Evolutionary conservation across 2,888 invertebrate genomes (phyloP).

Genomic region (Rhagonycha fulva): DNA sequence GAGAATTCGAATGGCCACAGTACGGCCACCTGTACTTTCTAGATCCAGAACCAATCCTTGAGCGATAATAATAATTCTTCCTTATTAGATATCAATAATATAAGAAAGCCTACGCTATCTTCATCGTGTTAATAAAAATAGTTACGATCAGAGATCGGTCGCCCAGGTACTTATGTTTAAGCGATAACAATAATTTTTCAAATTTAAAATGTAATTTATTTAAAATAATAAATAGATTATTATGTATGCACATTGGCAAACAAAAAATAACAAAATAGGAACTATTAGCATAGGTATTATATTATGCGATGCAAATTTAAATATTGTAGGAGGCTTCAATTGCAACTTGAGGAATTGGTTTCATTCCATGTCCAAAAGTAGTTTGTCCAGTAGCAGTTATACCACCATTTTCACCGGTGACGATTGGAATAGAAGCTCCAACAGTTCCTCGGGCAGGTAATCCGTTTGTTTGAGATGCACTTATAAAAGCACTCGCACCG

Average conservation of each 20-base stretch:
- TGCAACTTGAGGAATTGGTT: conserved; percentile 4
- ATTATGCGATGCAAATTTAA: background rate
- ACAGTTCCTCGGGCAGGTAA: conserved; percentile 5
- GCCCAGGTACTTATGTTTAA: too few relatives aligned
- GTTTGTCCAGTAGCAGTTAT: conserved; percentile 3
- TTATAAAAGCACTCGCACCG: conserved; percentile 12
- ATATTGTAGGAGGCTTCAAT: background rate
- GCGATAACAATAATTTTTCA: too few relatives aligned
- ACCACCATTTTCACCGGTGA: background rate
- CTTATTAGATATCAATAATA: too few relatives aligned
- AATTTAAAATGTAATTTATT: background rate
- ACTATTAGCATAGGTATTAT: background rate
- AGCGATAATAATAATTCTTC: too few relatives aligned
- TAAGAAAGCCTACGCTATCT: too few relatives aligned
- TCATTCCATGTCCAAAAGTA: background rate
- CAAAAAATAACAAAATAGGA: background rate
- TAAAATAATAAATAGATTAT: background rate
- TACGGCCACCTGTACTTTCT: too few relatives aligned
- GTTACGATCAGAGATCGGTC: too few relatives aligned
- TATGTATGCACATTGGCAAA: background rate
- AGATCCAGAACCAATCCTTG: too few relatives aligned
- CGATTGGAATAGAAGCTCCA: conserved; percentile 19
- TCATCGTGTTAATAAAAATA: too few relatives aligned
- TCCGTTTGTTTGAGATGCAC: conserved; percentile 13
- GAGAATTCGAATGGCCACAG: too few relatives aligned